These are phyloP conservation scores for Cerceris rybyensis DNA, from an alignment of 2,888 invertebrate genomes.

Conservation along the genomic window DNA sequence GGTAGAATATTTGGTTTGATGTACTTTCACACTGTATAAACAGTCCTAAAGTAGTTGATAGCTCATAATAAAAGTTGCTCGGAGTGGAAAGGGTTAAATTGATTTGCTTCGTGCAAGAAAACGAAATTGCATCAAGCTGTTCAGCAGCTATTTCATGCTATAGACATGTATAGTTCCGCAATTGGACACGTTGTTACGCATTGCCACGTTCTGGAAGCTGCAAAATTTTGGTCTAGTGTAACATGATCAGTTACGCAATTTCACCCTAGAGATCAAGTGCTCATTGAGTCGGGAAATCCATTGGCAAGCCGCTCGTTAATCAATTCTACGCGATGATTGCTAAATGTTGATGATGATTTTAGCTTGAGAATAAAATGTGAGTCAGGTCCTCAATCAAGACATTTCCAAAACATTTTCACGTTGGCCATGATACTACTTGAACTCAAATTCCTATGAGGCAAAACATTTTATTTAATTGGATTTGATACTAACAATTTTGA, in stretches of 20 bases:
- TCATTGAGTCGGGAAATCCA: constrained; percentile 52
- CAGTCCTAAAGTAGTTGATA: no score
- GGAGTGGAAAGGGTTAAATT: no score
- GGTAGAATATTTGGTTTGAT: no score
- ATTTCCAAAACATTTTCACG: no score
- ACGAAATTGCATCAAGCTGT: constrained; percentile 15
- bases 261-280: constrained; percentile 34
- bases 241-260: constrained; percentile 62
- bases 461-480: no score
- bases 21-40: no score
- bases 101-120: background rate
- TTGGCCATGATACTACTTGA: no score
- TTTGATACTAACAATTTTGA: no score
- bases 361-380: constrained; percentile 31
- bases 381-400: background rate
- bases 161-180: constrained; percentile 11
- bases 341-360: constrained; percentile 8
- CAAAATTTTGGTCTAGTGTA: constrained; percentile 57
- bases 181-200: constrained; percentile 2
- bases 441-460: no score
- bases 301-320: constrained; percentile 60
- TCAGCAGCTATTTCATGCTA: constrained; percentile 10
- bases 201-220: background rate
- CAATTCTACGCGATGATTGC: constrained; percentile 56
- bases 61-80: no score